Percentiles rank a stretch among this genome's conserved stretches.
Conservation (phyloP, 2,888 invertebrate genomes). For the Drosophila ustulata region DNA sequence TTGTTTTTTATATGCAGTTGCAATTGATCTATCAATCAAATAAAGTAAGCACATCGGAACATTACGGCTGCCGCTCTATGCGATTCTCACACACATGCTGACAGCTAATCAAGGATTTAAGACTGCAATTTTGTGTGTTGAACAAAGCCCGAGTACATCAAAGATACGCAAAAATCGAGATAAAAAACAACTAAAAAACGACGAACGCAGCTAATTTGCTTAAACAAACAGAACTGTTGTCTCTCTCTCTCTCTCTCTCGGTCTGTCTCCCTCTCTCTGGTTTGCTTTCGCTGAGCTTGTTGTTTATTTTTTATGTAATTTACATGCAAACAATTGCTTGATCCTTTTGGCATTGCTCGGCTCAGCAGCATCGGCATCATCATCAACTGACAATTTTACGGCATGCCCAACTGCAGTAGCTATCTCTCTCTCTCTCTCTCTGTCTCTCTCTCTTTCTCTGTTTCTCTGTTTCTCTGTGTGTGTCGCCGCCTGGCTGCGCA, state of each 20-base stretch:
- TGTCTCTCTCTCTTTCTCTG: not conserved
- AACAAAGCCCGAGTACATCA: constrained; percentile 5
- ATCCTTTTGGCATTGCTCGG: constrained; percentile 35
- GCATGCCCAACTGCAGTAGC: constrained; percentile 8
- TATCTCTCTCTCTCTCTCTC: not conserved
- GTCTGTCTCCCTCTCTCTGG: not conserved
- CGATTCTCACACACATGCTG: not conserved
- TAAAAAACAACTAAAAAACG: not conserved
- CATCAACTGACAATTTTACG: constrained; percentile 74
- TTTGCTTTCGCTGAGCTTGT: constrained; percentile 1
- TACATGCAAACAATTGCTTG: constrained; percentile 72
- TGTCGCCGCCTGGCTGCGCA: constrained; percentile 50
- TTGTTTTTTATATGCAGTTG: no score
- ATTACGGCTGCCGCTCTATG: no score
- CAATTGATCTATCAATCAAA: no score
- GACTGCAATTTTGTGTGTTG: constrained; percentile 1
- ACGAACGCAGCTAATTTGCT: constrained; percentile 33
- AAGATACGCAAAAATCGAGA: not conserved
- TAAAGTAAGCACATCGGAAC: no score
- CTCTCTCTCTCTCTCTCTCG: not conserved
- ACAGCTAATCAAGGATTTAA: not conserved
- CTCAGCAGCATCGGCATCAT: constrained; percentile 28
- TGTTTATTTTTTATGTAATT: constrained; percentile 59
- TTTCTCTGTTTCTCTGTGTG: not conserved
- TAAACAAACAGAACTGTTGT: constrained; percentile 19